These are phyloP conservation scores for Diachasma alloeum DNA, from an alignment of 1,140 invertebrate genomes.

Conservation along the genomic window DNA sequence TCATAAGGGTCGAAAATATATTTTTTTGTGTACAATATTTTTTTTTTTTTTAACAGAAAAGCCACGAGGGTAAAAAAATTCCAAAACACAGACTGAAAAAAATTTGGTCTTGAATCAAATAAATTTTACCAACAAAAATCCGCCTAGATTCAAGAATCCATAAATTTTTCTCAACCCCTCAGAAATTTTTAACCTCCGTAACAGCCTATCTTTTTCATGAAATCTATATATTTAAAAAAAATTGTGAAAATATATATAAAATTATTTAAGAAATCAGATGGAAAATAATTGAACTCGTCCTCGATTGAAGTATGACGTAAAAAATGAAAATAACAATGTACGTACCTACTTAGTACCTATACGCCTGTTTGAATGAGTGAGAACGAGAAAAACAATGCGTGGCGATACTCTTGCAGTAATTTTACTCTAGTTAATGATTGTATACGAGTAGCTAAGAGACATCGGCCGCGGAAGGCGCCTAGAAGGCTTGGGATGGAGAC, in stretches of 20 bases:
- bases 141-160: too few species aligned
- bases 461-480: conserved; percentile 39
- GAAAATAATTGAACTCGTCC: background rate
- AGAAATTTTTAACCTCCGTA: too few species aligned
- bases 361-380: conserved; percentile 28
- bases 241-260: conserved; percentile 1
- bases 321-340: conserved; percentile 13
- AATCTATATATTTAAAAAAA: conserved; percentile 27
- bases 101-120: too few species aligned
- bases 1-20: too few species aligned
- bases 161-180: too few species aligned
- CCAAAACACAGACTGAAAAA: too few species aligned
- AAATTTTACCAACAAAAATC: too few species aligned
- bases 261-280: background rate
- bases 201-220: conserved; percentile 33
- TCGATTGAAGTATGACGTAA: background rate
- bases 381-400: conserved; percentile 38
- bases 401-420: conserved; percentile 58
- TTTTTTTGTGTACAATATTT: too few species aligned
- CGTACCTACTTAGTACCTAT: conserved; percentile 36
- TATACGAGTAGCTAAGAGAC: conserved; percentile 65
- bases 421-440: conserved; percentile 66
- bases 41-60: too few species aligned
- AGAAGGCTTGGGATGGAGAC: background rate
- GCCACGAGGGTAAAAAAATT: too few species aligned